phyloP scores from a whole-genome alignment of 2,888 invertebrate species.

The Caenorhabditis panamensis region DNA sequence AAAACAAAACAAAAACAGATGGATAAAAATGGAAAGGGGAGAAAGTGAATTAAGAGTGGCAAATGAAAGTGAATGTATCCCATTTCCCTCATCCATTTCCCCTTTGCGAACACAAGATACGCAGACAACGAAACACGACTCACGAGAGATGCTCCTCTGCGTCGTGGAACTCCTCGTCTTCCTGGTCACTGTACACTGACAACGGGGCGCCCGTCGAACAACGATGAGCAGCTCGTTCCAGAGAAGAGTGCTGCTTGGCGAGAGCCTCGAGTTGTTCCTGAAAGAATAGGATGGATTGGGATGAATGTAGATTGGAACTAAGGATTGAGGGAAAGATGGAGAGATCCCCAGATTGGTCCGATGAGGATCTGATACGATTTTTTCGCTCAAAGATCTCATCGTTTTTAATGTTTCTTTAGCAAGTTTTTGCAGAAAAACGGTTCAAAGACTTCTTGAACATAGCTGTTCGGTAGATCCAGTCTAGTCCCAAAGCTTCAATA shows the following conservation, averaged over 20 bases:
- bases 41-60: no score
- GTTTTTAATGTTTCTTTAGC: no score
- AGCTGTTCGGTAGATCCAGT: no score
- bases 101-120: slow-evolving; percentile 3
- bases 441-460: no score
- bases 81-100: not conserved
- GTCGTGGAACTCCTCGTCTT: slow-evolving; percentile 86
- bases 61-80: slow-evolving; percentile 31
- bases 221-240: slow-evolving; percentile 88
- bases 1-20: slow-evolving; percentile 5
- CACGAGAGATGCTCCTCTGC: slow-evolving; percentile 83
- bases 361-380: no score
- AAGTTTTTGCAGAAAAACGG: no score
- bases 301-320: not conserved
- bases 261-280: slow-evolving; percentile 98
- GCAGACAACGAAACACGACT: slow-evolving; percentile 13
- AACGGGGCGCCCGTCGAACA: slow-evolving; percentile 51
- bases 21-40: no score
- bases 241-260: slow-evolving; percentile 94
- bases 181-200: slow-evolving; percentile 79
- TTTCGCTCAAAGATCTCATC: no score
- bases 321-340: no score
- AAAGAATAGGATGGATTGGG: not conserved
- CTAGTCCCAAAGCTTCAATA: no score
- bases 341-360: no score